phyloP scores from a whole-genome alignment of 1,140 invertebrate species.

The Acromyrmex heyeri region DNA sequence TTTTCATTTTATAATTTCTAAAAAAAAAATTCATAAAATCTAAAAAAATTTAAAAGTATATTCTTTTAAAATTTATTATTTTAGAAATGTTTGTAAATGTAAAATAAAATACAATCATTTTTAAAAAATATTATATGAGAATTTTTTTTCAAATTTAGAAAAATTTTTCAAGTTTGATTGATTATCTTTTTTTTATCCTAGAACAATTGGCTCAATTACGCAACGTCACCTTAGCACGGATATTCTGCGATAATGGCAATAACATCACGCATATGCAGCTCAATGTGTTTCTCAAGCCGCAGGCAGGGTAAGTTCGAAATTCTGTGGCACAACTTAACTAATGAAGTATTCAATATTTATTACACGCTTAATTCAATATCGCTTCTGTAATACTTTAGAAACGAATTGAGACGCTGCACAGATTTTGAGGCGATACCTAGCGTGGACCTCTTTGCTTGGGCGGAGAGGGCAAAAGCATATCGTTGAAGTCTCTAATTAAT shows the following conservation, averaged over 20 bases:
- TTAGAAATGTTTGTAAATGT: too few relatives aligned
- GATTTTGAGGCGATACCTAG: slow-evolving; percentile 84
- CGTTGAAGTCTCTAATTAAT: slow-evolving; percentile 81
- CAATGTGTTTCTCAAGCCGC: slow-evolving; percentile 87
- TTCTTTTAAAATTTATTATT: too few relatives aligned
- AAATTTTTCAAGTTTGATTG: not conserved
- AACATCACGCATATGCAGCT: slow-evolving; percentile 88
- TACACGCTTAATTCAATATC: not conserved
- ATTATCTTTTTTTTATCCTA: slow-evolving; percentile 80
- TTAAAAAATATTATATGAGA: too few relatives aligned
- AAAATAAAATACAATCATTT: too few relatives aligned
- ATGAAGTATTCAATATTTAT: not conserved
- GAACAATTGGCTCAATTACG: slow-evolving; percentile 92
- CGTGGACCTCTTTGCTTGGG: slow-evolving; percentile 84
- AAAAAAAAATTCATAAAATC: too few relatives aligned
- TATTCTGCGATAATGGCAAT: slow-evolving; percentile 94
- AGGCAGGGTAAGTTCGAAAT: slow-evolving; percentile 82
- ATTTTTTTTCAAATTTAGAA: too few relatives aligned
- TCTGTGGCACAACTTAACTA: not conserved
- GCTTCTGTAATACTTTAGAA: slow-evolving; percentile 71
- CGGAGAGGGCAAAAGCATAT: slow-evolving; percentile 84
- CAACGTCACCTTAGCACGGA: slow-evolving; percentile 90
- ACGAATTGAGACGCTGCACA: slow-evolving; percentile 80
- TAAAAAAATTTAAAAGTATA: too few relatives aligned
- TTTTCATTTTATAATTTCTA: too few relatives aligned